Evolutionary conservation across 2,797 vertebrate species (phyloP), one percentile per base, ranked within the genome.

Genomic region (Danio jaintianensis): DNA sequence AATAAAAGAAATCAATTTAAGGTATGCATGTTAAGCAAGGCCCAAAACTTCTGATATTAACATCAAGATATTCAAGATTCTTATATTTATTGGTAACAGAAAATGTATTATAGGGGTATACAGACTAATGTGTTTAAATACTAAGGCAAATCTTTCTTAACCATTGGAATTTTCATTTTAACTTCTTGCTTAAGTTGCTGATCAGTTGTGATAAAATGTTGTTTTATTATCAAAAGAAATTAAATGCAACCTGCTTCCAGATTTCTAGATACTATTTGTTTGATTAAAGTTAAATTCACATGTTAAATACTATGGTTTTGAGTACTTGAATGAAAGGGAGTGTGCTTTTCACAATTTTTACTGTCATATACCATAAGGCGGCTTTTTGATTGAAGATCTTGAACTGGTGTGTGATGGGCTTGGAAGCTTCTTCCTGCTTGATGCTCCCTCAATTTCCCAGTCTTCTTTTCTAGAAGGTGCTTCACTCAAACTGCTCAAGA

Each of bases 401-500:
- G 40, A 20, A 69, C 56, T 52, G 2, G 22, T 9, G 6, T 48
- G 56, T 6, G 45, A 7, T 50, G n/a, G 9, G 13, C 10, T 18
- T 2, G 5, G 45, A 38, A 18, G 0, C 29, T 20, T 18, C 52
- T 40, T 47, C 1, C 12, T 11, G n/a, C 5, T 61, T 11, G 59
- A n/a, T 1, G 47, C 36, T 38, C 5, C 38, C 22, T 53, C 53
- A 6, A 13, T 7, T 47, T 11, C 22, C 59, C 50, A 10, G 16
- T 18, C 48, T 22, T 62, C 38, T 45, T 38, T 43, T 47, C 18
- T 7, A 18, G 36, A 4, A 6, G 52, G 42, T 20, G n/a, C 12
- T 10, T 74, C 58, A 3, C 2, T 40, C 43, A 85, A 40, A 36
- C 55, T 42, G 22, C 61, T 79, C 38, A 85, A 52, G 20, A 80